Base-by-base conservation (phyloP, 2,888 invertebrate genomes). In the Oscheius sp. region DNA sequence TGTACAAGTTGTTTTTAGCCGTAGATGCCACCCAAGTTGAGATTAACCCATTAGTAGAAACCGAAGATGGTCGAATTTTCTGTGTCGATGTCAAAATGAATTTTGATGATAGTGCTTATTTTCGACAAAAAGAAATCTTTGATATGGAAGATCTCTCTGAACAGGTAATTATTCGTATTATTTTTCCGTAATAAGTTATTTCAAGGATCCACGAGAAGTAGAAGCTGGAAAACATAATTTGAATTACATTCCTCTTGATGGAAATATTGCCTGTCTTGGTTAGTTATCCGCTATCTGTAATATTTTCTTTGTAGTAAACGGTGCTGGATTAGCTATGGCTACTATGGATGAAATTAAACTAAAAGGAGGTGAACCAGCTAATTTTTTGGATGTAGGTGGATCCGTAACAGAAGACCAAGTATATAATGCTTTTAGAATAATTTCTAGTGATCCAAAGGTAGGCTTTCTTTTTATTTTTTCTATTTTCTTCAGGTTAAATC, bases 291-390 rank as follows among this genome's bases (percentile, higher is more conserved):
- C 35, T 35, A 35, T n/a, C n/a, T n/a, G n/a, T n/a, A n/a, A 35
- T 35, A 3, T 35, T 35, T 6, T 35, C 3, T 35, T 35, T 35
- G 3, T 35, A 35, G 35, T 99, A 0, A 99, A 99, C 91, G 99
- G 99, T 27, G 99, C 99, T 82, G 99, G 99, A 1, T 91, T 99
- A 66, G 99, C 99, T 7, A 99, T 99, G 99, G 99, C 98, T 1
- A 99, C 99, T 13, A 97, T 99, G 98, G 99, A 99, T 89, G 96
- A 99, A 49, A 97, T 99, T 77, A 95, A 95, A 89, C 90, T 98
- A 56, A 93, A 96, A 90, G 98, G 98, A 29, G 99, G 99, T 18
- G 93, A 92, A 83, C 98, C 99, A 13, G 99, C 99, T 0, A 99
- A 99, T 90, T 99, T 99, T 90, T 91, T 99, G 64, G 99, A 99